These are phyloP conservation scores for Heliconius erato DNA, from an alignment of 2,888 invertebrate species.

Conservation along the genomic window DNA sequence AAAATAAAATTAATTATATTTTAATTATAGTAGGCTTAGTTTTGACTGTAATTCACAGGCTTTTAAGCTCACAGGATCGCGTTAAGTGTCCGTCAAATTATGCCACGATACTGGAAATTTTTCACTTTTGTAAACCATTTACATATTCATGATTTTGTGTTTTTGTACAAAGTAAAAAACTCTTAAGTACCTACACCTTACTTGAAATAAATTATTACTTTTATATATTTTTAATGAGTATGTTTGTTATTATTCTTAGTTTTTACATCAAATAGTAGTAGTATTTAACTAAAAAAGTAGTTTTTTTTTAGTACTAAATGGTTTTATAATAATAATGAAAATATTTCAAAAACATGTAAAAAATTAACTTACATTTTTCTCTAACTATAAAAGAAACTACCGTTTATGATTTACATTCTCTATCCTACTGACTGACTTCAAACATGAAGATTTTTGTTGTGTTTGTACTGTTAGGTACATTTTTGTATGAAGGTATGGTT, in stretches of 20 bases:
- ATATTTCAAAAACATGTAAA: not conserved
- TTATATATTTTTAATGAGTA: not conserved
- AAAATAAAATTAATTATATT: no score
- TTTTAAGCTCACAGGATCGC: no score
- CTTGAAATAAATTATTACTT: not conserved
- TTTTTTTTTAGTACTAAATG: slow-evolving; percentile 1
- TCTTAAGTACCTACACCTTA: not conserved
- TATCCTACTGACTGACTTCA: not conserved
- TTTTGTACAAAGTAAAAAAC: not conserved
- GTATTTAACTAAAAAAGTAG: not conserved
- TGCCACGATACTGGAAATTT: not conserved
- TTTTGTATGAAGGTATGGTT: not conserved
- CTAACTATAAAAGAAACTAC: slow-evolving; percentile 11
- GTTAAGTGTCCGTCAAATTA: not conserved
- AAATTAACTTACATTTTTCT: not conserved
- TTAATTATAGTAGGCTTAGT: no score
- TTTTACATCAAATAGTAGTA: not conserved
- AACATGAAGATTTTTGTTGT: slow-evolving; percentile 11
- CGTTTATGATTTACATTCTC: not conserved
- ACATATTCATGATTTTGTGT: not conserved
- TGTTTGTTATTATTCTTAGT: not conserved
- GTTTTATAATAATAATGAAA: slow-evolving; percentile 16
- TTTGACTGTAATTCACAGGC: no score
- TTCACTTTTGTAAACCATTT: not conserved
- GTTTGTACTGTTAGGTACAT: not conserved